Base-by-base conservation (phyloP, 2,797 vertebrate species). In the Xyrichtys novacula region DNA sequence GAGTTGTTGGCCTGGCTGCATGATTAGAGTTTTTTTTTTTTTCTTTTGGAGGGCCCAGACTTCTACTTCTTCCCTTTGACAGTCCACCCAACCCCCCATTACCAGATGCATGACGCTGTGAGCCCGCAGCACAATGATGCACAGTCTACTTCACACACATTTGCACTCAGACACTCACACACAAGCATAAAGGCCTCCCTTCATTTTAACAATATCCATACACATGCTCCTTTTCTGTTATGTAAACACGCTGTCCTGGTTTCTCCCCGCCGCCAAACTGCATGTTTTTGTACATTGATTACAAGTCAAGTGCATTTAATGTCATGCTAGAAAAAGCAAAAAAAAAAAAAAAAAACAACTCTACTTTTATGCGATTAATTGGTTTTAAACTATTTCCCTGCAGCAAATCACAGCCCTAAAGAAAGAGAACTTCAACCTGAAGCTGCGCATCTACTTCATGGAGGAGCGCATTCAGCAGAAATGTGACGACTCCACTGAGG, bases 361-460 rank as follows among this genome's bases (percentile, higher is more conserved):
- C 20, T 20, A n/a, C 17, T n/a, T 42, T 20, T 1, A 43, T 20
- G 3, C 29, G 10, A 34, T 19, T 26, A 6, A 16, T 15, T 63
- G 1, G 42, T 53, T 7, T 65, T 43, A 1, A 22, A 0, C 26
- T 17, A 9, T 44, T 57, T 57, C 17, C 5, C 23, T 58, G 12
- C 82, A 98, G 97, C 97, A 98, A 96, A 98, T 99, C 85, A 96
- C 94, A 40, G 97, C 96, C 59, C 82, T 99, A 84, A 98, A 99
- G 89, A 99, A 98, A 83, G 98, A 99, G 74, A 99, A 99, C 87
- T 99, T 99, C 80, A 99, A 98, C 88, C 88, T 99, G 76, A 99
- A 99, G 80, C 95, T 99, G 65, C 96, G 98, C 38, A 99, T 99
- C 74, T 99, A 99, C 90, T 99, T 98, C 83, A 93, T 99, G 86